Evolutionary conservation across 1,140 invertebrate species (phyloP).

Genomic region (Lutraria rhynchaena): DNA sequence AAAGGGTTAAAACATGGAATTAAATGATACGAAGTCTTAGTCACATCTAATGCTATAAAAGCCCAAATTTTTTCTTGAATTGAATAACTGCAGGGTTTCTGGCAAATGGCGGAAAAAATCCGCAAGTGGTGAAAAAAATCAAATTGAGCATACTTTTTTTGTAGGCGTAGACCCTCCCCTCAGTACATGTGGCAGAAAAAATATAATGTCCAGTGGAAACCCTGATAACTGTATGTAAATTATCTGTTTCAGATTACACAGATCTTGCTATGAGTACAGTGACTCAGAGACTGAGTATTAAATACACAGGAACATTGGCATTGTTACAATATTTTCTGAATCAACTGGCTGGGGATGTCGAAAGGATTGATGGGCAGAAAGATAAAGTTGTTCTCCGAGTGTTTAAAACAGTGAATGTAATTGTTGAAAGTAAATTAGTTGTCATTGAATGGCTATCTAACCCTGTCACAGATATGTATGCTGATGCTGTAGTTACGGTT

Average conservation of each 20-base stretch:
- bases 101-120: no score
- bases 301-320: slow-evolving; percentile 90
- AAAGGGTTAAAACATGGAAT: no score
- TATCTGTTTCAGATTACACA: slow-evolving; percentile 90
- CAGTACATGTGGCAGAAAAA: no score
- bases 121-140: no score
- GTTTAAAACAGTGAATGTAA: slow-evolving; percentile 89
- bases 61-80: no score
- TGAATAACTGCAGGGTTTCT: no score
- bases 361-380: slow-evolving; percentile 87
- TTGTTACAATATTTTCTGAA: slow-evolving; percentile 92
- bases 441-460: slow-evolving; percentile 96
- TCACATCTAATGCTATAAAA: no score
- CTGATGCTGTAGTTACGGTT: slow-evolving; percentile 94
- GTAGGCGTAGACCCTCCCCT: no score
- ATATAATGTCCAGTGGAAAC: no score
- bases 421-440: slow-evolving; percentile 92
- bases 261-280: slow-evolving; percentile 97
- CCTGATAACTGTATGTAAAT: no score
- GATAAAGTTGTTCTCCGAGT: slow-evolving; percentile 88
- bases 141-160: no score
- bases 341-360: slow-evolving; percentile 92
- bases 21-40: no score
- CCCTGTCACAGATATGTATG: slow-evolving; percentile 98
- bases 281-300: slow-evolving; percentile 92